A percentile compares a stretch with the other conserved stretches of the same genome.
phyloP scores from a whole-genome alignment of 2,888 invertebrate species.

The Drosophila ezoana region DNA sequence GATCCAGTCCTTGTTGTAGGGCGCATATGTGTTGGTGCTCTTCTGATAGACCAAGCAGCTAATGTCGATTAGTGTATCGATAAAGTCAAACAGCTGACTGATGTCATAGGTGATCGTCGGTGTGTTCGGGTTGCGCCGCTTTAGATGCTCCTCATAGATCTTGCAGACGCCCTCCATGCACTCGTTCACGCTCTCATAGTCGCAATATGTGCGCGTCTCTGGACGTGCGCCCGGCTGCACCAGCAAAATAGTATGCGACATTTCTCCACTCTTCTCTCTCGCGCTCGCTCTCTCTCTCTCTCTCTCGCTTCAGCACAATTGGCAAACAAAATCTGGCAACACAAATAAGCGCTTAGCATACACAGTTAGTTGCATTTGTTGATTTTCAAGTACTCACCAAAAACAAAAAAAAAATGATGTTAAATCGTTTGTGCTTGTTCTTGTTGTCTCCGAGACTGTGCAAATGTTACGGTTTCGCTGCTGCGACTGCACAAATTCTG shows the following conservation, averaged over 20 bases:
- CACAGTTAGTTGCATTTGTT: not conserved
- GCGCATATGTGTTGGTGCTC: constrained; percentile 97
- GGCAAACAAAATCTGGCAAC: not conserved
- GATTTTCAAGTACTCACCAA: constrained; percentile 17
- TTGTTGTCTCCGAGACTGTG: constrained; percentile 39
- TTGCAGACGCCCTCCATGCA: constrained; percentile 99
- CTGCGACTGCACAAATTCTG: constrained; percentile 10
- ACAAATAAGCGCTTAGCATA: too few species aligned
- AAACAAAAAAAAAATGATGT: not conserved
- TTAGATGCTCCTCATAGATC: constrained; percentile 99
- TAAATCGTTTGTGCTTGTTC: not conserved
- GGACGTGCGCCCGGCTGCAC: constrained; percentile 97
- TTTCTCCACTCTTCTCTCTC: constrained; percentile 42
- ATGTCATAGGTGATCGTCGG: constrained; percentile 99
- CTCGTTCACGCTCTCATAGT: constrained; percentile 98
- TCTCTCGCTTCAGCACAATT: not conserved
- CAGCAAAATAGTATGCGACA: constrained; percentile 98
- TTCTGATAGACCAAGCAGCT: constrained; percentile 98
- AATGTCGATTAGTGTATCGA: constrained; percentile 97
- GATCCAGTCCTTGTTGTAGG: constrained; percentile 99
- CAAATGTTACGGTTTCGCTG: constrained; percentile 5
- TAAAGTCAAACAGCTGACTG: constrained; percentile 98
- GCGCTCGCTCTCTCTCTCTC: constrained; percentile 5
- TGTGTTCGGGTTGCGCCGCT: constrained; percentile 96
- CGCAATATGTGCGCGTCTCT: constrained; percentile 98